A percentile compares a stretch with the other conserved stretches of the same genome.
Evolutionary conservation across 2,113 vertebrate genomes (phyloP).

Genomic region (Alectura lathami): DNA sequence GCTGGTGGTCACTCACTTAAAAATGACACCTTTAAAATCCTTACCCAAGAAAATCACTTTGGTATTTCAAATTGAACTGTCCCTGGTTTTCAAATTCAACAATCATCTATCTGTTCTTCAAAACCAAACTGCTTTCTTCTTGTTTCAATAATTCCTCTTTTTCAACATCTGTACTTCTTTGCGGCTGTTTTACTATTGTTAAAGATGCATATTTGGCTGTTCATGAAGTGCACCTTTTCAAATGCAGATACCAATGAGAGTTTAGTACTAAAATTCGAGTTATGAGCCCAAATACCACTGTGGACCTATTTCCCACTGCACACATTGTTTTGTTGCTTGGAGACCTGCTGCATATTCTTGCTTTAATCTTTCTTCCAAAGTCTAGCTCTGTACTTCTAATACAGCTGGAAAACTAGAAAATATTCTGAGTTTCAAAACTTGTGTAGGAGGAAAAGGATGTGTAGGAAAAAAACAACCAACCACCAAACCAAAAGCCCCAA

Average conservation of each 20-base stretch:
- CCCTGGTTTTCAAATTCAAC: not conserved
- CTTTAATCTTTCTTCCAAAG: conserved; percentile 18
- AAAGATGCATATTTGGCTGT: not conserved
- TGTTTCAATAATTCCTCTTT: not conserved
- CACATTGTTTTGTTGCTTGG: conserved; percentile 17
- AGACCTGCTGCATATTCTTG: not conserved
- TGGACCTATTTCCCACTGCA: not conserved
- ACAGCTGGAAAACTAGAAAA: conserved; percentile 20
- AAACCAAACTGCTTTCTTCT: not conserved
- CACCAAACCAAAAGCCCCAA: conserved; percentile 23
- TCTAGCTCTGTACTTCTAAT: not conserved
- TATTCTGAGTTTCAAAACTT: conserved; percentile 36
- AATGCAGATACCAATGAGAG: not conserved
- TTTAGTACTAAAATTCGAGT: not conserved
- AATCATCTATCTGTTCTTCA: not conserved
- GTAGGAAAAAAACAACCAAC: not conserved
- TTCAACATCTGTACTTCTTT: not conserved
- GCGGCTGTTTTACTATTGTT: not conserved
- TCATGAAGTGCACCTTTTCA: not conserved
- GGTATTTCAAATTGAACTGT: not conserved
- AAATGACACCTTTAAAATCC: not conserved
- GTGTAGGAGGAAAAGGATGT: conserved; percentile 31
- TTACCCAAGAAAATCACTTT: not conserved
- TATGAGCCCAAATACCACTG: not conserved
- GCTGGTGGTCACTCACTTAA: not conserved